Conservation (phyloP, 2,113 vertebrate species). For the Calyptommatus sinebrachiatus region DNA sequence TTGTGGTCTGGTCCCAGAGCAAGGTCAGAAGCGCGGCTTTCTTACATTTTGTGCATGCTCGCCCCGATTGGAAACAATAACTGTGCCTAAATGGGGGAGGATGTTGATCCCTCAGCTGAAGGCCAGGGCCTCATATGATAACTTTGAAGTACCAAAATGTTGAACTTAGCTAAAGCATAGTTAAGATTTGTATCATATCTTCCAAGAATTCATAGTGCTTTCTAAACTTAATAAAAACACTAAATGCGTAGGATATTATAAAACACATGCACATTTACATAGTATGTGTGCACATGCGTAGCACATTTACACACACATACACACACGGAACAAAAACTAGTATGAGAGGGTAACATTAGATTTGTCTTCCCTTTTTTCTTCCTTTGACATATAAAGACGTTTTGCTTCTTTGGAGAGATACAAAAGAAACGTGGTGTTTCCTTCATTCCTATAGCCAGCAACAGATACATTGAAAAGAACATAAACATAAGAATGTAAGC, state of each 20-base stretch:
- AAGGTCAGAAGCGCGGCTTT: too few relatives aligned
- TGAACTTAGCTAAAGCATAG: not conserved
- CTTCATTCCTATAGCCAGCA: not conserved
- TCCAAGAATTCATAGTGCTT: not conserved
- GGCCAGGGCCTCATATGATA: not conserved
- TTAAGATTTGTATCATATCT: not conserved
- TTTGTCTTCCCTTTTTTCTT: not conserved
- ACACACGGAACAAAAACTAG: not conserved
- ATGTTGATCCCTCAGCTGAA: too few relatives aligned
- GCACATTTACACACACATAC: too few relatives aligned
- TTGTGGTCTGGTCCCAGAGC: too few relatives aligned
- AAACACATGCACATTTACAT: too few relatives aligned
- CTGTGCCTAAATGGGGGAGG: too few relatives aligned
- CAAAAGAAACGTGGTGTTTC: not conserved
- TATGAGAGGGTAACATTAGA: not conserved
- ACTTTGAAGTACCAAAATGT: not conserved
- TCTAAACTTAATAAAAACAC: not conserved
- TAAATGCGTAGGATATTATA: too few relatives aligned
- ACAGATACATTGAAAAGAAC: not conserved
- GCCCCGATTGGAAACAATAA: too few relatives aligned
- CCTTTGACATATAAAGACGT: not conserved
- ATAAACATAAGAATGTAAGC: too few relatives aligned
- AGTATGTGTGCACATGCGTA: too few relatives aligned
- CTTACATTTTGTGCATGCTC: too few relatives aligned
- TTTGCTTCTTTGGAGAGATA: not conserved